A percentile compares a stretch with the other conserved stretches of the same genome.
phyloP scores from a whole-genome alignment of 1,140 invertebrate genomes.

The Cecropterus lyciades region DNA sequence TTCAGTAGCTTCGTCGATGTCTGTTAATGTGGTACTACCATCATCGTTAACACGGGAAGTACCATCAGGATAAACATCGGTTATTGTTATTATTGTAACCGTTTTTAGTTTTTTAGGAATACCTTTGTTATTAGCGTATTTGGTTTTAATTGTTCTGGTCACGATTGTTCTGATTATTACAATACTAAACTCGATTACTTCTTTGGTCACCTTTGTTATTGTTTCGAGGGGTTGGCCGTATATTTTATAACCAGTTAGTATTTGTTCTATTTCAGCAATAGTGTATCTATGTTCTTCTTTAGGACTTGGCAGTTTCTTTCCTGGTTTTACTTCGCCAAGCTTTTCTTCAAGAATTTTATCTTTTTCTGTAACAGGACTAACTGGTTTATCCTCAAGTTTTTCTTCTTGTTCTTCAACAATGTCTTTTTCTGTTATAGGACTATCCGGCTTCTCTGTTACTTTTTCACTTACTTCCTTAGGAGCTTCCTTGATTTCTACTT shows the following conservation, averaged over 20 bases:
- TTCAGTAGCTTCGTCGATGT: conserved; percentile 55
- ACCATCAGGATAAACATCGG: conserved; percentile 80
- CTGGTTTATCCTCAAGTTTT: too few relatives aligned
- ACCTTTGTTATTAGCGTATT: conserved; percentile 45
- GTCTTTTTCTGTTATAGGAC: too few relatives aligned
- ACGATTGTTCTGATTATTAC: conserved; percentile 43
- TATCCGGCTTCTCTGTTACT: background rate
- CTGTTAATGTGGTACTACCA: conserved; percentile 58
- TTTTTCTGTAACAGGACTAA: too few relatives aligned
- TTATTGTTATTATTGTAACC: conserved; percentile 67
- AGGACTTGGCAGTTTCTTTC: conserved; percentile 13
- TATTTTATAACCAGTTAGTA: conserved; percentile 39
- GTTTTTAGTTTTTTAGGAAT: conserved; percentile 72
- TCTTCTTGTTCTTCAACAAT: too few relatives aligned
- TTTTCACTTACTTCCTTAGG: background rate
- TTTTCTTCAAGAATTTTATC: too few relatives aligned
- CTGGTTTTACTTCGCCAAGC: background rate
- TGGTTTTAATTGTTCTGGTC: conserved; percentile 50
- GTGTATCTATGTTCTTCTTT: conserved; percentile 32
- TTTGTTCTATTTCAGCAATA: conserved; percentile 36
- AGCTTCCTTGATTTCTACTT: background rate
- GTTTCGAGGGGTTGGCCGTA: conserved; percentile 47
- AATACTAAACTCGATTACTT: conserved; percentile 41
- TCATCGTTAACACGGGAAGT: conserved; percentile 71
- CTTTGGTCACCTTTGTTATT: conserved; percentile 43